These are phyloP conservation scores for Lerema accius DNA, from an alignment of 1,140 invertebrate genomes.

Conservation along the genomic window DNA sequence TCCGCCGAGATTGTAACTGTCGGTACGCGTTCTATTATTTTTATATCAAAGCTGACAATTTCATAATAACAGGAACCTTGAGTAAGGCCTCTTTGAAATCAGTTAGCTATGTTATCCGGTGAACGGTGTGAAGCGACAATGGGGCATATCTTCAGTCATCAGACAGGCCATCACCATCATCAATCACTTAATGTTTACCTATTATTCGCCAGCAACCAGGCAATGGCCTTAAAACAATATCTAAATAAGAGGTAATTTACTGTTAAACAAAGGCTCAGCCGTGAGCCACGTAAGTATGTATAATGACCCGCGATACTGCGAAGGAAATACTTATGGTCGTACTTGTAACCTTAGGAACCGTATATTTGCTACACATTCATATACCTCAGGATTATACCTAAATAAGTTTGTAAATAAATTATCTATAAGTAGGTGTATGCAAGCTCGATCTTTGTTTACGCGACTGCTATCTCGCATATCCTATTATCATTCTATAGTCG, in stretches of 20 bases:
- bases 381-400: no score
- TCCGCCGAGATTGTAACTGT: conserved; percentile 43
- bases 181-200: conserved; percentile 47
- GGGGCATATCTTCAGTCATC: conserved; percentile 42
- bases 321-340: background rate
- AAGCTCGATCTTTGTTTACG: no score
- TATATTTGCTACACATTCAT: background rate
- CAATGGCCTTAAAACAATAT: conserved; percentile 38
- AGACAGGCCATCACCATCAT: conserved; percentile 44
- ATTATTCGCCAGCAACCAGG: conserved; percentile 39
- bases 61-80: conserved; percentile 57
- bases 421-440: no score
- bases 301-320: conserved; percentile 13
- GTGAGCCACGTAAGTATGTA: conserved; percentile 9
- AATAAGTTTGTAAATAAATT: no score
- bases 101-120: conserved; percentile 43
- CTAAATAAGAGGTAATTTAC: conserved; percentile 43
- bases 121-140: conserved; percentile 49
- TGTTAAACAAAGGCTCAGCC: conserved; percentile 43
- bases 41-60: conserved; percentile 59
- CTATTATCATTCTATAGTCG: no score
- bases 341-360: background rate
- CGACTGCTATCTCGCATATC: no score
- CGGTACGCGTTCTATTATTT: conserved; percentile 59
- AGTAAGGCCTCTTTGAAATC: conserved; percentile 46